Percentiles rank a stretch among this genome's conserved stretches.
These are phyloP conservation scores for Lagodon rhomboides DNA, from an alignment of 2,797 vertebrate genomes.

Conservation along the genomic window DNA sequence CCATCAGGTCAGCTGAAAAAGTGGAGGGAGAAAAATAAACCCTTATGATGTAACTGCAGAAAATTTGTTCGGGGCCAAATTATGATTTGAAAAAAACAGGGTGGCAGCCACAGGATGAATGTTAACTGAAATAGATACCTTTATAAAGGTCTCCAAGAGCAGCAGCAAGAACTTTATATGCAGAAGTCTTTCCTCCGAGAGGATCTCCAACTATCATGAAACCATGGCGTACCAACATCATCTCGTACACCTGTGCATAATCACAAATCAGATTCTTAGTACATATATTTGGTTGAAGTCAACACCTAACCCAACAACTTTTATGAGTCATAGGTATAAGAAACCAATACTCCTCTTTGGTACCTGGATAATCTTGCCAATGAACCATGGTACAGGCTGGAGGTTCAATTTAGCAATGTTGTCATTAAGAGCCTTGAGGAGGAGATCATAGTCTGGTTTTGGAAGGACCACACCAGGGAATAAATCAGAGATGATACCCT, in stretches of 20 bases:
- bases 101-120: neutral
- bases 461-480: conserved; percentile 95
- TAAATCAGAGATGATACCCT: conserved; percentile 97
- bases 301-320: neutral
- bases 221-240: conserved; percentile 96
- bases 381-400: conserved; percentile 94
- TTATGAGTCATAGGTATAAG: neutral
- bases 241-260: conserved; percentile 91
- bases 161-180: conserved; percentile 91
- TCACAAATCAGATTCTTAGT: conserved; percentile 16
- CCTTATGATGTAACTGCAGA: neutral
- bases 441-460: conserved; percentile 91
- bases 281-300: neutral
- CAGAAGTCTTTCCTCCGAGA: conserved; percentile 92
- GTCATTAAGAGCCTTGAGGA: conserved; percentile 87
- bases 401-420: conserved; percentile 90
- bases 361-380: conserved; percentile 96
- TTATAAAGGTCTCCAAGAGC: conserved; percentile 88
- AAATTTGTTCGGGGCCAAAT: neutral
- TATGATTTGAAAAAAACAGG: neutral
- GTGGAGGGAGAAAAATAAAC: conserved; percentile 3
- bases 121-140: conserved; percentile 73
- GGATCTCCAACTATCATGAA: conserved; percentile 96
- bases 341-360: neutral
- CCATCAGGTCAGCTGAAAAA: conserved; percentile 84